Evolutionary conservation across 2,888 invertebrate species (phyloP).

Genomic region (Podotricha telesiphe): DNA sequence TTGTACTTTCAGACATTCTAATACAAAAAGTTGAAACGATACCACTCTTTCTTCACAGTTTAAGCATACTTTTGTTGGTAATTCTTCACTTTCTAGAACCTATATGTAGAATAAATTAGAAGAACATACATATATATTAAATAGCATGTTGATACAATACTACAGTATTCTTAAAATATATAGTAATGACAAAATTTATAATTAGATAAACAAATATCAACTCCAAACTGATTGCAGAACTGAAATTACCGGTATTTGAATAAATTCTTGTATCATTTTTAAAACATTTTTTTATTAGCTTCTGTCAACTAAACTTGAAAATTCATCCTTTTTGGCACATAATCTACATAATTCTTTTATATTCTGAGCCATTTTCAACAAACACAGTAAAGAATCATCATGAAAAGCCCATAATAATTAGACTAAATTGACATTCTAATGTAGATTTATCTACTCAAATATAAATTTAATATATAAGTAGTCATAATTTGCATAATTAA

Average conservation of each 20-base stretch:
- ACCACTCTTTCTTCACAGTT: slow-evolving; percentile 77
- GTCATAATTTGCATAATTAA: slow-evolving; percentile 12
- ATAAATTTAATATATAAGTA: not conserved
- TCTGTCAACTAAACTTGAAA: slow-evolving; percentile 69
- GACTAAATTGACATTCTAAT: slow-evolving; percentile 4
- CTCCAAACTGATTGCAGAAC: not conserved
- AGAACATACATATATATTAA: not conserved
- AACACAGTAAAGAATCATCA: slow-evolving; percentile 27
- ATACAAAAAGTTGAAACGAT: slow-evolving; percentile 72
- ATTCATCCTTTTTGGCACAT: slow-evolving; percentile 70
- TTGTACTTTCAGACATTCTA: slow-evolving; percentile 74
- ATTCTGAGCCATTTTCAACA: slow-evolving; percentile 45
- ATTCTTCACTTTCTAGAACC: slow-evolving; percentile 66
- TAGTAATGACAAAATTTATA: slow-evolving; percentile 41
- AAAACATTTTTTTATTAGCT: slow-evolving; percentile 66
- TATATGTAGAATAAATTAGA: slow-evolving; percentile 43
- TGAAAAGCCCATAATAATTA: slow-evolving; percentile 6
- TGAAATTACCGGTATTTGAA: slow-evolving; percentile 69
- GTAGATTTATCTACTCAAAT: not conserved
- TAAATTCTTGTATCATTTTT: slow-evolving; percentile 69
- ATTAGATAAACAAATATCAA: slow-evolving; percentile 6
- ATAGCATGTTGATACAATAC: not conserved
- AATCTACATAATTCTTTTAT: slow-evolving; percentile 72
- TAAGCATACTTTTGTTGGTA: slow-evolving; percentile 73
- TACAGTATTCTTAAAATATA: not conserved